Evolutionary conservation across 1,140 invertebrate genomes (phyloP).

Genomic region (Helicorthomorpha holstii): DNA sequence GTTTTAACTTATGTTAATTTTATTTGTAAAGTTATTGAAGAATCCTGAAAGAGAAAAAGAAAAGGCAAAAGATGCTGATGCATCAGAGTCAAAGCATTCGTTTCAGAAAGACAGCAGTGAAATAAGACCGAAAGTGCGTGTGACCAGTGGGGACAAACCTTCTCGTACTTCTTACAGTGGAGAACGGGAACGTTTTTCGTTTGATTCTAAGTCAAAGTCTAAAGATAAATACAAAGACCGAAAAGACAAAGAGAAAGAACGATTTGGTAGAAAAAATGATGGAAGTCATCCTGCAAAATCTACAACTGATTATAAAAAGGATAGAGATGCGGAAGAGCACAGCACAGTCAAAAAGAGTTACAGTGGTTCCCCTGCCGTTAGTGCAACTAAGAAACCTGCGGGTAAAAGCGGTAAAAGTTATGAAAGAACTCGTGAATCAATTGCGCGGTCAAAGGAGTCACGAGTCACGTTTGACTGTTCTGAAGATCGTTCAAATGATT

Average conservation of each 20-base stretch:
- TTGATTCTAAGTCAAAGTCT: constrained; percentile 5
- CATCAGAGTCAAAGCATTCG: background rate
- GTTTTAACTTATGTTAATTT: background rate
- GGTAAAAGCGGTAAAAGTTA: constrained; percentile 2
- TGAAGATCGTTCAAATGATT: no score
- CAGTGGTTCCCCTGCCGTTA: no score
- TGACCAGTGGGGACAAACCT: constrained; percentile 1
- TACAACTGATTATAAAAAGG: background rate
- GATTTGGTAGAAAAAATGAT: constrained; percentile 7
- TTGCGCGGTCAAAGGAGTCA: no score
- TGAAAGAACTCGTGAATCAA: background rate
- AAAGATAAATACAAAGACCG: background rate
- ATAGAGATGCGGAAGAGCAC: constrained; percentile 1
- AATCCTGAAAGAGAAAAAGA: constrained; percentile 19
- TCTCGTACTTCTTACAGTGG: no score
- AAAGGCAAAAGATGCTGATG: background rate
- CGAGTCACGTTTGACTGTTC: no score
- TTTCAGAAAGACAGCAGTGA: background rate
- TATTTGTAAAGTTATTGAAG: constrained; percentile 14
- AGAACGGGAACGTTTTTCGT: background rate
- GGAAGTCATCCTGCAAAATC: background rate
- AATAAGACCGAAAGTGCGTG: background rate
- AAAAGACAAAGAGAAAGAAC: constrained; percentile 6
- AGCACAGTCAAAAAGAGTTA: no score
- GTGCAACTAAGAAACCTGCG: no score